Base-by-base conservation (phyloP, 2,797 vertebrate species). In the Distichodus sexfasciatus region DNA sequence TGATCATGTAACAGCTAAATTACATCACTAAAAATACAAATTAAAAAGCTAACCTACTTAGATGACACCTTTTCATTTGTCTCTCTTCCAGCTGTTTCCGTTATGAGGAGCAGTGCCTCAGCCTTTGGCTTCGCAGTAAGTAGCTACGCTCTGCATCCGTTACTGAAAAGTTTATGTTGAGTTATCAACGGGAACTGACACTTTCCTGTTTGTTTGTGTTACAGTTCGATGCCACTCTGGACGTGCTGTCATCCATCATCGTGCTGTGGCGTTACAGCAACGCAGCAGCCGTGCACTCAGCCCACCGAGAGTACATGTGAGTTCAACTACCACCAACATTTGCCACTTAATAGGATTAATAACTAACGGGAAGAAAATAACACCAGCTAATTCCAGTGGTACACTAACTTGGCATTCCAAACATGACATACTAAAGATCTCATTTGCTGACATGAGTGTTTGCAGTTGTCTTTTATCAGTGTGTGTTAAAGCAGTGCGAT, bases 201-300 rank as follows among this genome's bases (percentile, higher is more conserved):
- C 17, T 33, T 1, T 8, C 21, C 11, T 57, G 57, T 54, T 47
- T 71, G 28, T 69, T n/a, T 48, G 10, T 17, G 35, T 87, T 87
- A 40, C 87, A 98, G 97, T 99, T 99, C 67, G 96, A 99, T 31
- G 97, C 97, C 65, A 84, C 85, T 19, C 88, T 99, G 76, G 97
- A 99, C 2, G 96, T 98, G 62, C 73, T 99, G 81, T 98, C 96
- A 0, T 98, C 97, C 0, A 91, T 91, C n/a, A 99, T 99, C 15
- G 96, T 98, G 8, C n/a, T 98, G 80, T 99, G 97, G 97, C 94
- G 97, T 38, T 99, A 99, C 86, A 96, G 95, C 89, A 99, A 98
- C 0, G 96, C 96, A 0, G 94, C 96, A 0, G 96, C 96, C 0
- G 95, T 99, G 31, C 96, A 99, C 84, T 99, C 96, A 0, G 96